phyloP scores from a whole-genome alignment of 2,888 invertebrate species.

The Ophonus ardosiacus region DNA sequence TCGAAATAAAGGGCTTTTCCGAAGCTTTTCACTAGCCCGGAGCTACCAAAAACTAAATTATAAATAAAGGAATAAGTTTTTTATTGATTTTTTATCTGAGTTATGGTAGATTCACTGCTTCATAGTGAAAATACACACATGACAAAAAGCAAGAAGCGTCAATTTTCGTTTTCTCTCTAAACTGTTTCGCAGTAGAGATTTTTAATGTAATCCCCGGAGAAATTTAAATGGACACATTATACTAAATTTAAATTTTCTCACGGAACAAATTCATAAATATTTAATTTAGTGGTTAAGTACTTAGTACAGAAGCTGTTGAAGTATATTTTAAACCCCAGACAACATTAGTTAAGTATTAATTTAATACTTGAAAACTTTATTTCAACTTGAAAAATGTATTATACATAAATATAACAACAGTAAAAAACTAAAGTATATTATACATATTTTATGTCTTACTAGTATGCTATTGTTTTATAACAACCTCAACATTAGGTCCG shows the following conservation, averaged over 20 bases:
- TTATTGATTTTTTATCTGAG: slow-evolving; percentile 5
- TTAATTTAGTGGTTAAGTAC: neutral
- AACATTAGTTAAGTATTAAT: no score
- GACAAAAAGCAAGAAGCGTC: neutral
- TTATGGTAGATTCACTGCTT: neutral
- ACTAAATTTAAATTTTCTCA: neutral
- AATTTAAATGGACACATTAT: neutral
- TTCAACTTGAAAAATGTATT: no score
- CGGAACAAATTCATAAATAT: neutral
- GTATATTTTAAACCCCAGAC: neutral
- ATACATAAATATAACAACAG: no score
- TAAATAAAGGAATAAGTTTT: slow-evolving; percentile 25
- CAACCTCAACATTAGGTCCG: no score
- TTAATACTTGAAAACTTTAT: no score
- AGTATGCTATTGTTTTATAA: no score
- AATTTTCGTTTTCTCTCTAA: neutral
- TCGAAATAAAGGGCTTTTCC: neutral
- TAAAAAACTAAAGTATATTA: no score
- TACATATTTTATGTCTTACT: no score
- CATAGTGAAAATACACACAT: slow-evolving; percentile 19
- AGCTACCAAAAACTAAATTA: slow-evolving; percentile 27
- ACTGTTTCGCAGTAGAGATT: neutral
- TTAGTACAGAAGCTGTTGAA: neutral
- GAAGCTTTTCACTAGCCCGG: neutral
- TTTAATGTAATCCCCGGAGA: neutral